A percentile compares a stretch with the other conserved stretches of the same genome.
Conservation (phyloP, 2,113 vertebrate genomes). For the Alligator mississippiensis region DNA sequence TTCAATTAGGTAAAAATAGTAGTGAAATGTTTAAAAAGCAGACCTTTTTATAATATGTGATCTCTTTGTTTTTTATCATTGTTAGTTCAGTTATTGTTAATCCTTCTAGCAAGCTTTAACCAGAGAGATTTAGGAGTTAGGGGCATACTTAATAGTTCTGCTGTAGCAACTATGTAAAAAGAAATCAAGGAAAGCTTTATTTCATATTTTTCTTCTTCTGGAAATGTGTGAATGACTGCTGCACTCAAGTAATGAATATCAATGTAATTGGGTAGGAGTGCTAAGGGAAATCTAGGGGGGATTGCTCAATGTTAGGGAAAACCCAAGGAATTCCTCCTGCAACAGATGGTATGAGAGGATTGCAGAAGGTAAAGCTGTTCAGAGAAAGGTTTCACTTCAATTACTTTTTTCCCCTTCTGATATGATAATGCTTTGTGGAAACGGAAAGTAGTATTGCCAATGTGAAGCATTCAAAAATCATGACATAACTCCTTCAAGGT, state of each 20-base stretch:
- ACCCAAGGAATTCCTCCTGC: conserved; percentile 40
- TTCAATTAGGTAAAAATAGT: not conserved
- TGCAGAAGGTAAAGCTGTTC: conserved; percentile 26
- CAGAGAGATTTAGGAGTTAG: not conserved
- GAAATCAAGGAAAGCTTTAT: not conserved
- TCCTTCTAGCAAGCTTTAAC: not conserved
- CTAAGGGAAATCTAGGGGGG: conserved; percentile 13
- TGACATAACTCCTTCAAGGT: not conserved
- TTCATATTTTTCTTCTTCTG: not conserved
- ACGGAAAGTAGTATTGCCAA: not conserved
- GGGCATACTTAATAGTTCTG: not conserved
- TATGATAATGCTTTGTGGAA: not conserved
- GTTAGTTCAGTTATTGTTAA: not conserved
- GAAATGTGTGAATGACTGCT: conserved; percentile 13
- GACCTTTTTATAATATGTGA: not conserved
- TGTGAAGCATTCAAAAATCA: not conserved
- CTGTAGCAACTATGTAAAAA: not conserved
- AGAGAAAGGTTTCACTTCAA: not conserved
- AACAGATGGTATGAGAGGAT: conserved; percentile 44
- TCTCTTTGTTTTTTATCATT: not conserved
- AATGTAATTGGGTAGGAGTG: conserved; percentile 46
- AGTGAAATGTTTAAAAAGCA: not conserved
- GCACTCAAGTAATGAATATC: conserved; percentile 39
- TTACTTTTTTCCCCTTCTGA: not conserved
- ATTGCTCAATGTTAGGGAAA: conserved; percentile 23